These are phyloP conservation scores for Diarsia rubi DNA, from an alignment of 2,888 invertebrate genomes.

Conservation along the genomic window DNA sequence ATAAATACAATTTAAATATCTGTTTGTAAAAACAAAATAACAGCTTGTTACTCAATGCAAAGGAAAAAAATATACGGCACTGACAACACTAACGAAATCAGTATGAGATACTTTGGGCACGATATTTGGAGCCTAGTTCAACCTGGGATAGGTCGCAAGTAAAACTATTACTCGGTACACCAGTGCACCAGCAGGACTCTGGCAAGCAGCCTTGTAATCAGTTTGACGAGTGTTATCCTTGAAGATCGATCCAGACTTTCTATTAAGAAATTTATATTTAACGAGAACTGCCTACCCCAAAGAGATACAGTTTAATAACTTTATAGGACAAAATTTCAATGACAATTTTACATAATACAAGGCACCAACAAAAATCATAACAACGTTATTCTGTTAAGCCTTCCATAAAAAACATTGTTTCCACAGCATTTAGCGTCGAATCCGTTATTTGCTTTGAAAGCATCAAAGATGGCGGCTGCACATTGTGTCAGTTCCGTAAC, in stretches of 20 bases:
- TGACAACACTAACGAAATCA: too few species aligned
- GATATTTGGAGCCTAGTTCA: not conserved
- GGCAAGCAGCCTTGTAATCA: not conserved
- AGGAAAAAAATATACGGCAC: too few species aligned
- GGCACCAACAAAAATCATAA: conserved; percentile 7
- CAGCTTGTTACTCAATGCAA: too few species aligned
- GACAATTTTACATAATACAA: conserved; percentile 11
- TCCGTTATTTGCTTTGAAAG: conserved; percentile 55
- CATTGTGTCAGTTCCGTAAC: conserved; percentile 61
- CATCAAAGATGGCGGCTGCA: conserved; percentile 55
- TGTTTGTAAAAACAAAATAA: too few species aligned
- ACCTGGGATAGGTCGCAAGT: not conserved
- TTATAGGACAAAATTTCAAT: not conserved
- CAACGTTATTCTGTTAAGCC: conserved; percentile 6
- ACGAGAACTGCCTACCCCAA: not conserved
- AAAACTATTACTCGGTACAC: not conserved
- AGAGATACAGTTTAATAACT: not conserved
- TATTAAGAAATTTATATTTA: not conserved
- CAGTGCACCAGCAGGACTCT: not conserved
- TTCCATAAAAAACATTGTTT: conserved; percentile 47
- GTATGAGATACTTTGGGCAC: not conserved
- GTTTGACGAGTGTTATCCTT: not conserved
- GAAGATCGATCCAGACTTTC: not conserved
- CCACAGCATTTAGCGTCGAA: conserved; percentile 31
- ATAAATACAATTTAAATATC: too few species aligned